Conservation (phyloP, 2,113 vertebrate genomes). For the Casuarius casuarius region DNA sequence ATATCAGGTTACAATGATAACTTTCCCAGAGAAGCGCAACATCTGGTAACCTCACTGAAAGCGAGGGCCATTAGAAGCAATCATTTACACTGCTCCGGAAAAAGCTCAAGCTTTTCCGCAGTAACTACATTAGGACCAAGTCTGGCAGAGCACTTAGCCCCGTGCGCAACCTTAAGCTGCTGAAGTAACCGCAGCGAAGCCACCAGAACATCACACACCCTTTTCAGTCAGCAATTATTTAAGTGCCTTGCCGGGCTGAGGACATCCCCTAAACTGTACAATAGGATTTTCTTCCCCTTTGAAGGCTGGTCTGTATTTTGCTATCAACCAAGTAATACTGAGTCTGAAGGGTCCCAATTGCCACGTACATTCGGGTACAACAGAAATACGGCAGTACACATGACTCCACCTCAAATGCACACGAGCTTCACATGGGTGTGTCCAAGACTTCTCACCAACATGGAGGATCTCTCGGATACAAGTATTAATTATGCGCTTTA, state of each 20-base stretch:
- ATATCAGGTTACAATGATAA: background rate
- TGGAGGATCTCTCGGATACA: background rate
- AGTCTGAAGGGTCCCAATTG: background rate
- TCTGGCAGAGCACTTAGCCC: background rate
- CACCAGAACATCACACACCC: background rate
- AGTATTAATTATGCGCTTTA: background rate
- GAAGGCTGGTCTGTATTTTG: background rate
- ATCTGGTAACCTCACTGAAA: background rate
- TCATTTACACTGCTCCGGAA: background rate
- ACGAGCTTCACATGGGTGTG: fast-evolving
- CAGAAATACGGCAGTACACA: background rate
- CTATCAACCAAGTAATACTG: background rate
- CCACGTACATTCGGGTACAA: background rate
- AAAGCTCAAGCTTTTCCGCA: background rate
- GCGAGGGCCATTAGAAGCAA: background rate
- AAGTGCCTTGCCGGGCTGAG: background rate
- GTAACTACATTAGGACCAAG: background rate
- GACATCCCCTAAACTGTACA: background rate
- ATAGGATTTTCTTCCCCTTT: background rate
- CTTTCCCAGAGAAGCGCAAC: background rate
- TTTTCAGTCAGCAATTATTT: background rate
- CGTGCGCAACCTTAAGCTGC: background rate
- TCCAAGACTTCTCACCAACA: background rate
- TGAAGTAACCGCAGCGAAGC: background rate
- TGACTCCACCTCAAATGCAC: background rate